These are phyloP conservation scores for Ephialtes manifestator DNA, from an alignment of 2,888 invertebrate genomes.

Conservation along the genomic window DNA sequence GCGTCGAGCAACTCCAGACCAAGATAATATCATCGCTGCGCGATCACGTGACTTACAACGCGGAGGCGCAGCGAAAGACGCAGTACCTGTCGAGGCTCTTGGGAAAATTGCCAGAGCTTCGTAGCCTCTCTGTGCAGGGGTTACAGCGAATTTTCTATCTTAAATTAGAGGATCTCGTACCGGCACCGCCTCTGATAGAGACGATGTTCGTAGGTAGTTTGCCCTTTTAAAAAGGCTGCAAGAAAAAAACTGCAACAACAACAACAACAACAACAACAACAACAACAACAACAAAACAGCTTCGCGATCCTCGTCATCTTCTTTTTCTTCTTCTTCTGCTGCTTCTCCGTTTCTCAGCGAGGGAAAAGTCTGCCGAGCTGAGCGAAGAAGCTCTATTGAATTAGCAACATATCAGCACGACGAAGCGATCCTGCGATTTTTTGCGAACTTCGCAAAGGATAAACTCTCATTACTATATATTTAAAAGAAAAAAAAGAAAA, in stretches of 20 bases:
- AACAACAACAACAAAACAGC: no score
- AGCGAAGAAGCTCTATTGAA: constrained; percentile 39
- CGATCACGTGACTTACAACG: constrained; percentile 98
- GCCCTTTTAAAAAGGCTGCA: constrained; percentile 92
- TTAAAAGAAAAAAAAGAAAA: background rate
- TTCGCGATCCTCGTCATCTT: constrained; percentile 70
- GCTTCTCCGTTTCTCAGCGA: constrained; percentile 2
- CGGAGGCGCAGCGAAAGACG: constrained; percentile 95
- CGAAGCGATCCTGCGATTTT: constrained; percentile 32
- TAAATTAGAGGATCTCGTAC: constrained; percentile 96
- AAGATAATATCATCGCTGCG: constrained; percentile 98
- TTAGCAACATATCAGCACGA: constrained; percentile 66
- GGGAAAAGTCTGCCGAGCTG: background rate
- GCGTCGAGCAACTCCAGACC: constrained; percentile 98
- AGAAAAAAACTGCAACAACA: background rate
- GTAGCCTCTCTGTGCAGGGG: constrained; percentile 97
- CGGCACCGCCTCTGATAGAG: constrained; percentile 97
- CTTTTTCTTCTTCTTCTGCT: constrained; percentile 54
- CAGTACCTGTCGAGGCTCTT: constrained; percentile 97
- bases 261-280: constrained; percentile 71
- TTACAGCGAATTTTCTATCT: constrained; percentile 97
- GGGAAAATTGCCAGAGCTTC: constrained; percentile 96
- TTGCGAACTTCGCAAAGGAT: background rate
- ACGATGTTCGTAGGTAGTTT: constrained; percentile 98
- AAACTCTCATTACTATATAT: constrained; percentile 3